Conservation (phyloP, 2,113 vertebrate genomes). For the Forbesichthys agassizii region DNA sequence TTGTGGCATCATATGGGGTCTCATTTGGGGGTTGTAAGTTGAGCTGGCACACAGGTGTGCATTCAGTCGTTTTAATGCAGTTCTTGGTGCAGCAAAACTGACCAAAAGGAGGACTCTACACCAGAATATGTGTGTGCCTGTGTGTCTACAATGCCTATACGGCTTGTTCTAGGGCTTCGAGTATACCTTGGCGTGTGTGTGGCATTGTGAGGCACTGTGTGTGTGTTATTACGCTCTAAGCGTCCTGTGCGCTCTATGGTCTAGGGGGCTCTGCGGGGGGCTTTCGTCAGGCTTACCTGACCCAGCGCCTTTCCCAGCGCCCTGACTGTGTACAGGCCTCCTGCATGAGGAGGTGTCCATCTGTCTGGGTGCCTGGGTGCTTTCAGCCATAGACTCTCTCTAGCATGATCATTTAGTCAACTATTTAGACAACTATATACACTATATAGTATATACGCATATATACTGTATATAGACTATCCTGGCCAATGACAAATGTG, state of each 20-base stretch:
- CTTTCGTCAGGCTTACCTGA: slow-evolving; percentile 53
- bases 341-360: slow-evolving; percentile 56
- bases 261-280: slow-evolving; percentile 17
- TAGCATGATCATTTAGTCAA: slow-evolving; percentile 10
- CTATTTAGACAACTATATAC: too few relatives aligned
- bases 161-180: neutral
- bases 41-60: slow-evolving; percentile 47
- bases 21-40: too few relatives aligned
- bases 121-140: neutral
- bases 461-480: too few relatives aligned
- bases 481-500: too few relatives aligned
- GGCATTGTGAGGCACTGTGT: slow-evolving; percentile 6
- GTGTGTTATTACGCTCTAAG: slow-evolving; percentile 58
- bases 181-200: neutral
- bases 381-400: slow-evolving; percentile 34
- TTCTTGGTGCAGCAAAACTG: slow-evolving; percentile 44
- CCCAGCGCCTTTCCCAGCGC: slow-evolving; percentile 29
- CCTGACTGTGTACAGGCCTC: slow-evolving; percentile 31
- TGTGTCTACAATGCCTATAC: slow-evolving; percentile 3
- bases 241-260: slow-evolving; percentile 24
- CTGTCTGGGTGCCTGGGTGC: slow-evolving; percentile 49
- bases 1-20: too few relatives aligned
- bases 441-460: slow-evolving; percentile 20
- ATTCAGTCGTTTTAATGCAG: slow-evolving; percentile 62
- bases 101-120: too few relatives aligned